Evolutionary conservation across 2,888 invertebrate species (phyloP), one percentile per base, ranked within the genome.

Genomic region (Yponomeuta malinellus): DNA sequence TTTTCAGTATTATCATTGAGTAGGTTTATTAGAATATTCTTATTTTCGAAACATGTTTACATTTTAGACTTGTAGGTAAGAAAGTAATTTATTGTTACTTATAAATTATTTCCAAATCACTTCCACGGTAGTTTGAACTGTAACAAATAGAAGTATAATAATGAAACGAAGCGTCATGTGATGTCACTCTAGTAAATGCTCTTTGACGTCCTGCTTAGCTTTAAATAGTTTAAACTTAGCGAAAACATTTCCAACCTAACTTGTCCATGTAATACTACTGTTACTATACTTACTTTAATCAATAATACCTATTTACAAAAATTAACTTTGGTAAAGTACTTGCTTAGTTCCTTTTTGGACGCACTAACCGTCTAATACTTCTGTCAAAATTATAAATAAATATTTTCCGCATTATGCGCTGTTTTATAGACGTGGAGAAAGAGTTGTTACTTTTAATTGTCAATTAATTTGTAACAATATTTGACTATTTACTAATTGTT

Each of bases 51-150:
- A 85, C 78, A 80, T 83, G 52, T 84, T 85, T 75, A 83, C 78
- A 82, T 77, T 85, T 85, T 86, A 89, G 90, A 88, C 87, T 83
- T 89, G 83, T 90, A 88, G 86, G 81, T 84, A 79, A 78, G n/a
- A 82, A 79, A 79, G 88, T 90, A 90, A 89, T 89, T 89, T 90
- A 89, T 90, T 90, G 88, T 90, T 90, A 89, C 89, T 89, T 87
- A 86, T 85, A 86, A 88, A 89, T 85, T 83, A 86, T 90, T 88
- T 86, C 87, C 85, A 86, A 87, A 86, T 86, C 83, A 81, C 86
- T 87, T 89, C 84, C 85, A 68, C 10, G 68, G 68, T 68, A 23
- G 48, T 29, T 68, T 68, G 52, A 52, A 52, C 52, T 87, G 82
- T 79, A 81, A 77, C 77, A 73, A 77, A 83, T 85, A 81, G 81